Conservation (phyloP, 2,113 vertebrate genomes). For the Pandion haliaetus region DNA sequence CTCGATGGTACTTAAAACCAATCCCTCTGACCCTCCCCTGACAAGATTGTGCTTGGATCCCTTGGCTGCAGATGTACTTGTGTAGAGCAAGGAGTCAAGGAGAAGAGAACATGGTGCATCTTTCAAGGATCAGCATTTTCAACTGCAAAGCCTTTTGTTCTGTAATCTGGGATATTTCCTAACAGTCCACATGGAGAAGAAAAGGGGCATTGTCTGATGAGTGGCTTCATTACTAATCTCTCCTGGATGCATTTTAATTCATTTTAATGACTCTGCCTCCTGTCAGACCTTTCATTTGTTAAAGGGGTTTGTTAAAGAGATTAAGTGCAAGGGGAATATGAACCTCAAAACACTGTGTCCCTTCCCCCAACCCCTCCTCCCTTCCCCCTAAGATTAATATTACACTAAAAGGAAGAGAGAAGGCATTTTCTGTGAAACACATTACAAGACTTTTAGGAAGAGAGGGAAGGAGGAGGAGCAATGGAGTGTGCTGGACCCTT, state of each 20-base stretch:
- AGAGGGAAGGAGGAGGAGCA: conserved; percentile 23
- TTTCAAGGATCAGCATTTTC: conserved; percentile 53
- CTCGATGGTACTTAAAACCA: neutral
- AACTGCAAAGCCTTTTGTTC: conserved; percentile 54
- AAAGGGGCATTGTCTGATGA: conserved; percentile 74
- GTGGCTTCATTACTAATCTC: conserved; percentile 73
- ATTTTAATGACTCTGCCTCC: conserved; percentile 76
- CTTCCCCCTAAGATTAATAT: conserved; percentile 28
- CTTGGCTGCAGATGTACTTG: neutral
- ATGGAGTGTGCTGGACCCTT: neutral
- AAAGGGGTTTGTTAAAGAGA: conserved; percentile 71
- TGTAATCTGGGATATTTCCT: conserved; percentile 65
- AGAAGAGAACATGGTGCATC: neutral
- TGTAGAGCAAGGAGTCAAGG: neutral
- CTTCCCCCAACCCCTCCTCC: neutral
- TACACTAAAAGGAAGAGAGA: conserved; percentile 36
- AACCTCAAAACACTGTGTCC: conserved; percentile 39
- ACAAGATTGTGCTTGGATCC: neutral
- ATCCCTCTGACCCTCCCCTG: neutral
- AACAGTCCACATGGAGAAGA: conserved; percentile 42
- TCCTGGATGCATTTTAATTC: conserved; percentile 75
- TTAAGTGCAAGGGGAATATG: conserved; percentile 62
- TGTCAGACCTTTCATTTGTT: conserved; percentile 65
- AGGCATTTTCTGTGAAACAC: conserved; percentile 56
- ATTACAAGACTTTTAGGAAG: conserved; percentile 42